phyloP scores from a whole-genome alignment of 2,888 invertebrate genomes.

The Limnephilus lunatus region DNA sequence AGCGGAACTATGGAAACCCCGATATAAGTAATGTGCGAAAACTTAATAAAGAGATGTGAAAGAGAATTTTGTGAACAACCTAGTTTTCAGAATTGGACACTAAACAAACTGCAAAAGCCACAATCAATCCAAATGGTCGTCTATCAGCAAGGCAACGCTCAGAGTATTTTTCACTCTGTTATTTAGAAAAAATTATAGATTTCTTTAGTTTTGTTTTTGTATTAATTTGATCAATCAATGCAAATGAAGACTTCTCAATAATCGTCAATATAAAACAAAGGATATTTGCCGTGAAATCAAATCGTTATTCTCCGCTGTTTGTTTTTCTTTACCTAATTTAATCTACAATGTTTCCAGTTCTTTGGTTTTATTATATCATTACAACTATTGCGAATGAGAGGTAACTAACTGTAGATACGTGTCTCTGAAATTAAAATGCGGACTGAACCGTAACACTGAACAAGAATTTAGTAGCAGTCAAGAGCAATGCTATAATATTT shows the following conservation, averaged over 20 bases:
- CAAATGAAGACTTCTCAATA: not conserved
- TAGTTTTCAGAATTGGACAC: no score
- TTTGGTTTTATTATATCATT: not conserved
- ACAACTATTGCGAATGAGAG: not conserved
- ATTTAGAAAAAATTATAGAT: not conserved
- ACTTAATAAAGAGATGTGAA: no score
- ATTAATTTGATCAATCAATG: not conserved
- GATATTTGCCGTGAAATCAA: not conserved
- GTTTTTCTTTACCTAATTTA: not conserved
- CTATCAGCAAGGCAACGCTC: no score
- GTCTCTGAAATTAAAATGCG: not conserved
- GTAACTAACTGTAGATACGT: not conserved
- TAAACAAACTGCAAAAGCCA: no score
- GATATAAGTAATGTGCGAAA: no score
- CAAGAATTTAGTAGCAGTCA: constrained; percentile 5
- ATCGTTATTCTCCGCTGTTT: not conserved
- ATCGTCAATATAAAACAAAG: not conserved
- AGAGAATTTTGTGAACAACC: no score
- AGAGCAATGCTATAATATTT: not conserved
- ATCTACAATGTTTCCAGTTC: not conserved
- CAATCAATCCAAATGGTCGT: not conserved
- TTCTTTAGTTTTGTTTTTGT: no score
- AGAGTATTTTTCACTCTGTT: not conserved
- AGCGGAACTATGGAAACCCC: no score
- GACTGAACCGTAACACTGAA: not conserved